Conservation (phyloP, 2,797 vertebrate species). For the Denticeps clupeoides region DNA sequence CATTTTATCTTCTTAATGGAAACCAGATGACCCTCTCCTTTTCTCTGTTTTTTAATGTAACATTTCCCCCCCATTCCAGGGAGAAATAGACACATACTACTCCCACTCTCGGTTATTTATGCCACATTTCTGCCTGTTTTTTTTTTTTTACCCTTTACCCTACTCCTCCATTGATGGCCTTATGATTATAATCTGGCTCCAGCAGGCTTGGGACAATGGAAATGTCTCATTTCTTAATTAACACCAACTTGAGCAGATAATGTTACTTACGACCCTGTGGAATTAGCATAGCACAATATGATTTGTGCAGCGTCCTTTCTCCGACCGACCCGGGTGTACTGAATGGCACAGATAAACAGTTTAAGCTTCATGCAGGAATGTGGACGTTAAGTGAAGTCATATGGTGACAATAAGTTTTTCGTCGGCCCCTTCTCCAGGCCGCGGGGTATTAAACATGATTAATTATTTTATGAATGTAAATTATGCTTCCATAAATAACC, state of each 20-base stretch:
- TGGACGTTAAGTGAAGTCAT: slow-evolving; percentile 14
- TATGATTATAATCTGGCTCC: slow-evolving; percentile 15
- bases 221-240: slow-evolving; percentile 33
- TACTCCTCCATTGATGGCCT: slow-evolving; percentile 17
- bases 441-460: slow-evolving; percentile 2
- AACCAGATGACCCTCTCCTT: slow-evolving; percentile 83
- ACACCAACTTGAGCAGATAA: slow-evolving; percentile 20
- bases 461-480: slow-evolving; percentile 10
- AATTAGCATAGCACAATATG: slow-evolving; percentile 26
- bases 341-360: slow-evolving; percentile 21
- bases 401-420: slow-evolving; percentile 9
- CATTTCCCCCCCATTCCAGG: slow-evolving; percentile 81
- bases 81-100: slow-evolving; percentile 41
- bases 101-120: slow-evolving; percentile 48
- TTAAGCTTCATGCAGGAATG: slow-evolving; percentile 17
- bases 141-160: background rate
- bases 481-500: slow-evolving; percentile 15
- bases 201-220: slow-evolving; percentile 21
- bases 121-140: slow-evolving; percentile 8
- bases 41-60: slow-evolving; percentile 65
- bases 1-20: slow-evolving; percentile 99
- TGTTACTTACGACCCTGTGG: slow-evolving; percentile 18
- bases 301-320: slow-evolving; percentile 10
- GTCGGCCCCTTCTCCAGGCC: slow-evolving; percentile 8
- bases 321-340: slow-evolving; percentile 7